Percentiles rank a stretch among this genome's conserved stretches.
These are phyloP conservation scores for Pollenia angustigena DNA, from an alignment of 2,888 invertebrate genomes.

Conservation along the genomic window DNA sequence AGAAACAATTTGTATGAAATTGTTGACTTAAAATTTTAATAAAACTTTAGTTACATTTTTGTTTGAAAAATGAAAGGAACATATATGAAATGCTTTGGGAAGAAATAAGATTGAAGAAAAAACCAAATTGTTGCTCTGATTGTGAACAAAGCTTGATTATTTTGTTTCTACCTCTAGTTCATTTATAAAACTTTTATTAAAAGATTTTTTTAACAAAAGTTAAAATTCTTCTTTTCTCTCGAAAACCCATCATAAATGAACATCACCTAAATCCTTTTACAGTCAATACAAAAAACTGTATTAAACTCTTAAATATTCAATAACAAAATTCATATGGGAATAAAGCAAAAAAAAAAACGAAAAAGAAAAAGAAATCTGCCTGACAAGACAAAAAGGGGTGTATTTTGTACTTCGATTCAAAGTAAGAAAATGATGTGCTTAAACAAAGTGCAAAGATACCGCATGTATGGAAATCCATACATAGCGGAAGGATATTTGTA, in stretches of 20 bases:
- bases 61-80: too few species aligned
- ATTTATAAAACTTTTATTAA: background rate
- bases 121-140: too few species aligned
- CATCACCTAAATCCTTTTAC: constrained; percentile 64
- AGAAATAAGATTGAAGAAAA: too few species aligned
- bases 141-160: too few species aligned
- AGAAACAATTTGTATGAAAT: too few species aligned
- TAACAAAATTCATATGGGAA: constrained; percentile 48
- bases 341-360: constrained; percentile 11
- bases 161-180: too few species aligned
- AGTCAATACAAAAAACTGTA: constrained; percentile 38
- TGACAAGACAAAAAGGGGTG: constrained; percentile 51
- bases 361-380: constrained; percentile 3
- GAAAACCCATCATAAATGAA: constrained; percentile 64
- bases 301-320: constrained; percentile 36
- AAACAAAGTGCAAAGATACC: background rate
- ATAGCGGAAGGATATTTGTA: constrained; percentile 60
- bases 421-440: background rate
- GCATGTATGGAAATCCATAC: constrained; percentile 46
- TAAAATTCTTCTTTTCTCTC: background rate
- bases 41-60: too few species aligned
- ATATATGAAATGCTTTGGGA: too few species aligned
- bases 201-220: background rate
- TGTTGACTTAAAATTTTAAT: too few species aligned
- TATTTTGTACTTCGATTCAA: background rate